Conservation (phyloP, 2,113 vertebrate genomes). For the Phalacrocorax pelagicus region DNA sequence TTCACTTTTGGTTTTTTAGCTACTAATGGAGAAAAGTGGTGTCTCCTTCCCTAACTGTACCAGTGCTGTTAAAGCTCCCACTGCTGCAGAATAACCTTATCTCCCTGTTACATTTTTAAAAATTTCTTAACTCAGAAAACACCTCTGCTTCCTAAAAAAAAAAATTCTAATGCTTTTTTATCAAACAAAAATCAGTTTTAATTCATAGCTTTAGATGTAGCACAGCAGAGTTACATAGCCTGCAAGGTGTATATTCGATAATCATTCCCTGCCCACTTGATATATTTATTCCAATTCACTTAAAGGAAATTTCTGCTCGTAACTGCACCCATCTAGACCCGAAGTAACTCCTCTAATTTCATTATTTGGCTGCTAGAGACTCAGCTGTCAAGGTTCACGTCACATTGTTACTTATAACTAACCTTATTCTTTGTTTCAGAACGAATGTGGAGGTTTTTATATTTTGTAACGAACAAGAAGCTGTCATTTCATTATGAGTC, state of each 20-base stretch:
- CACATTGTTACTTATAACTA: background rate
- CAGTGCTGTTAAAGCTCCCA: background rate
- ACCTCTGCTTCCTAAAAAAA: background rate
- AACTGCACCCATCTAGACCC: background rate
- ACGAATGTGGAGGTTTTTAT: background rate
- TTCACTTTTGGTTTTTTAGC: background rate
- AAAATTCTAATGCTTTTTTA: background rate
- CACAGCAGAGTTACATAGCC: background rate
- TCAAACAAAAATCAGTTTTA: background rate
- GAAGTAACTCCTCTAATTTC: background rate
- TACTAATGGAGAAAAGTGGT: background rate
- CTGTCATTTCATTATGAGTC: constrained; percentile 18
- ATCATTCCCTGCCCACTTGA: background rate
- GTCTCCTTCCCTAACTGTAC: background rate
- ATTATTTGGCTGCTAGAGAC: background rate
- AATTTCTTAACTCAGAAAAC: background rate
- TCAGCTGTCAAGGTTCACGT: background rate
- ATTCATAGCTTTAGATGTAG: background rate
- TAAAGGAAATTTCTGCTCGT: background rate
- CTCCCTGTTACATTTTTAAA: background rate
- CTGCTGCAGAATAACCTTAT: background rate
- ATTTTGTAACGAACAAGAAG: constrained; percentile 14
- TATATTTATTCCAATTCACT: background rate
- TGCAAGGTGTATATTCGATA: background rate
- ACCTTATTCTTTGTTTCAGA: constrained; percentile 12